Base-by-base conservation (phyloP, 37 sponge, comb jelly and placozoan species). In the Diacarnus erythraeanus region DNA sequence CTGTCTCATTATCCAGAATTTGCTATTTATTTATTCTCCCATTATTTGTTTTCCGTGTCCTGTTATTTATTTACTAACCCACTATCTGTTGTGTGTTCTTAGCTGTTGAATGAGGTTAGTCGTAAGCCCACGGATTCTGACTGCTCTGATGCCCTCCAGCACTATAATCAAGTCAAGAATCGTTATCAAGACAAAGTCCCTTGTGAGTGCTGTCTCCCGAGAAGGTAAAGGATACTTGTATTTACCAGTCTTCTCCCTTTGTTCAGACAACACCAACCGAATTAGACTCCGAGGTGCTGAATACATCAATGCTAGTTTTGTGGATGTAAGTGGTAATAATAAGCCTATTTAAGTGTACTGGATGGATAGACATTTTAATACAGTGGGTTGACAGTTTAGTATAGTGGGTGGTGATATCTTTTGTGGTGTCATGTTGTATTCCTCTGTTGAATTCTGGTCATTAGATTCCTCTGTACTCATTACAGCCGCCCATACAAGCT, bases 281-380 rank as follows among this genome's bases (percentile, higher is more conserved):
- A 44, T 63, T 5, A 23, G 61, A 29, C 78, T 84, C 25, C 35
- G 74, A 23, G 80, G 79, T 34, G 72, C 36, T 58, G 84, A 91
- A n/a, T 91, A 91, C 73, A 83, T 91, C 65, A 91, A 91, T 74
- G 92, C 92, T 71, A 91, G 81, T 80, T 87, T 77, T 71, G 60
- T 91, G 1, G 88, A 91, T 78, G 92, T 91, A 74, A 84, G 92
- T 26, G n/a, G n/a, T n/a, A n/a, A n/a, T n/a, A n/a, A n/a, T n/a
- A n/a, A n/a, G n/a, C n/a, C n/a, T n/a, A n/a, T n/a, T n/a, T n/a
- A n/a, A n/a, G n/a, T n/a, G n/a, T n/a, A n/a, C n/a, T n/a, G n/a
- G n/a, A n/a, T n/a, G n/a, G n/a, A n/a, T n/a, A n/a, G n/a, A n/a
- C n/a, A n/a, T n/a, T n/a, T n/a, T n/a, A n/a, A n/a, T n/a, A n/a